phyloP scores from a whole-genome alignment of 2,797 vertebrate genomes.

The Enoplosus armatus region DNA sequence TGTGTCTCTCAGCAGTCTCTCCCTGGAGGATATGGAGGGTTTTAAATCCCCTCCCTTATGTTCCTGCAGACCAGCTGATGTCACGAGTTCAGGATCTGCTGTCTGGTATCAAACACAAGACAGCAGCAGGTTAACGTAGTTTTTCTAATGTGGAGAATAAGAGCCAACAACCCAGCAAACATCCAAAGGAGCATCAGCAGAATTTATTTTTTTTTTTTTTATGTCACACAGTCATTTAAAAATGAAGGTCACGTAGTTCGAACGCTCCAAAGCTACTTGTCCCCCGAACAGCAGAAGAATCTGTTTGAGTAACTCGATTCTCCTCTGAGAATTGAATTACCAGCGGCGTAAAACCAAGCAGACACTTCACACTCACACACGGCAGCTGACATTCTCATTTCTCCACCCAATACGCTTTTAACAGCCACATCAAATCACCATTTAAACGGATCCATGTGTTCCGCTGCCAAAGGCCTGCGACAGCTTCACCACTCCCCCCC shows the following conservation, averaged over 20 bases:
- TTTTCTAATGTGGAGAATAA: neutral
- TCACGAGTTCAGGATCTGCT: conserved; percentile 7
- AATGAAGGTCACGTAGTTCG: neutral
- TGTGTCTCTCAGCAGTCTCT: neutral
- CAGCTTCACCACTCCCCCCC: conserved; percentile 19
- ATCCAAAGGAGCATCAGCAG: no score
- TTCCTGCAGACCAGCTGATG: conserved; percentile 18
- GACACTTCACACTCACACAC: conserved; percentile 28
- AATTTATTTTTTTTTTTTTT: no score
- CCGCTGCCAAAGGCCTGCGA: conserved; percentile 25
- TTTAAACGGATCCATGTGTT: conserved; percentile 42
- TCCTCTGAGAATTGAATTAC: conserved; percentile 34
- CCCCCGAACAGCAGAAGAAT: conserved; percentile 4
- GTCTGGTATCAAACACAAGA: neutral
- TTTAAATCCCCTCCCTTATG: conserved; percentile 12
- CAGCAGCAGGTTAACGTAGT: neutral
- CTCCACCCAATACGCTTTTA: conserved; percentile 30
- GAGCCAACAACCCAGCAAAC: no score
- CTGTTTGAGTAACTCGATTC: conserved; percentile 18
- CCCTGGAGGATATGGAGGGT: conserved; percentile 26
- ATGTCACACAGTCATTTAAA: neutral
- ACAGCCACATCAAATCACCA: conserved; percentile 41
- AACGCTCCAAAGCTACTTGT: conserved; percentile 1
- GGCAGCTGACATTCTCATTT: conserved; percentile 52
- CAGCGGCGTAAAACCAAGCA: conserved; percentile 11